Conservation (phyloP, 2,113 vertebrate species). For the Nyctereutes procyonoides region DNA sequence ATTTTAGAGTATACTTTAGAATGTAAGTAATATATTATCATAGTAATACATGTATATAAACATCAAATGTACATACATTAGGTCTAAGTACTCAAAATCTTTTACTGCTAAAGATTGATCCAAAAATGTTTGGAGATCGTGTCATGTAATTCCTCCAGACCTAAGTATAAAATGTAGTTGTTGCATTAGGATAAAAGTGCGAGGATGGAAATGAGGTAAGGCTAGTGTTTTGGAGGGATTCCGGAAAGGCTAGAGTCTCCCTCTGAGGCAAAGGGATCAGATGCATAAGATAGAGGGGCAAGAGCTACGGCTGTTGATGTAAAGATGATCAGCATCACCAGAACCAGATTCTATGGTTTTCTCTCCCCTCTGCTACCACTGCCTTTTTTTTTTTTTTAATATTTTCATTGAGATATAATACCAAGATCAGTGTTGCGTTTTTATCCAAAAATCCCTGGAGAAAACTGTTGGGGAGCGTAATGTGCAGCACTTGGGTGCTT, state of each 20-base stretch:
- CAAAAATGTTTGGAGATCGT: neutral
- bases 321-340: neutral
- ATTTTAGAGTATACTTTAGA: neutral
- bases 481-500: neutral
- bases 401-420: neutral
- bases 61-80: conserved; percentile 25
- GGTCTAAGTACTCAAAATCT: conserved; percentile 12
- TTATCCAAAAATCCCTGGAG: conserved; percentile 19
- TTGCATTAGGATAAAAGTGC: neutral
- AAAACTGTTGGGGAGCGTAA: neutral
- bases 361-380: neutral
- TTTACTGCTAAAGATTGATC: neutral
- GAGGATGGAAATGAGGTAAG: neutral
- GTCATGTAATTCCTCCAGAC: neutral
- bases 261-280: neutral
- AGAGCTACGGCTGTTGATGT: neutral
- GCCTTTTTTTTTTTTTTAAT: neutral
- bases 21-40: neutral
- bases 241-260: neutral
- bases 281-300: neutral
- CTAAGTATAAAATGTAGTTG: neutral
- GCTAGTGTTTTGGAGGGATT: neutral
- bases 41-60: neutral
- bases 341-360: neutral
- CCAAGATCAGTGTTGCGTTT: neutral